Evolutionary conservation across 2,888 invertebrate species (phyloP).

Genomic region (Agonopterix arenella): DNA sequence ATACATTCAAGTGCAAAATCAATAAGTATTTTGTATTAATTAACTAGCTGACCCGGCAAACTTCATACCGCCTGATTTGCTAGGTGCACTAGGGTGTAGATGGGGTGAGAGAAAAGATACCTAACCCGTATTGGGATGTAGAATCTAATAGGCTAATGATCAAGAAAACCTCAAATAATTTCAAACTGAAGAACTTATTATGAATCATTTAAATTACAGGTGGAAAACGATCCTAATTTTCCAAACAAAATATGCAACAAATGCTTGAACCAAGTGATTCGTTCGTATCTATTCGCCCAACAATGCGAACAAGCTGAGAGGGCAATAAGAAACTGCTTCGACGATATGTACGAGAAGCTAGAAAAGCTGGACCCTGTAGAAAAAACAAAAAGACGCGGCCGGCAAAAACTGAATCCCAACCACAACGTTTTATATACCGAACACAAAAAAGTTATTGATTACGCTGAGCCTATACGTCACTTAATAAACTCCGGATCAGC

Average conservation of each 20-base stretch:
- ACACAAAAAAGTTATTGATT: slow-evolving; percentile 48
- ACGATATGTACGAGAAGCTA: slow-evolving; percentile 56
- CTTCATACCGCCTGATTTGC: too few species aligned
- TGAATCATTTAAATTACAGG: slow-evolving; percentile 33
- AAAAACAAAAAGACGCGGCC: slow-evolving; percentile 43
- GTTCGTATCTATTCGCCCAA: slow-evolving; percentile 54
- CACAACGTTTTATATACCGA: slow-evolving; percentile 40
- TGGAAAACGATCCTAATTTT: slow-evolving; percentile 39
- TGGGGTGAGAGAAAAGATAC: too few species aligned
- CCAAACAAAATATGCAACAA: slow-evolving; percentile 55
- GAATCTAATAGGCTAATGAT: too few species aligned
- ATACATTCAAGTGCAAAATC: too few species aligned
- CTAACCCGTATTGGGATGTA: too few species aligned
- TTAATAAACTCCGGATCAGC: slow-evolving; percentile 39
- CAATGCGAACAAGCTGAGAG: slow-evolving; percentile 57
- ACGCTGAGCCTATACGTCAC: slow-evolving; percentile 54
- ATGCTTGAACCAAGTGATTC: slow-evolving; percentile 47
- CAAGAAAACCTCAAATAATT: too few species aligned
- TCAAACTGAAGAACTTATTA: too few species aligned
- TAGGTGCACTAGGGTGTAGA: too few species aligned
- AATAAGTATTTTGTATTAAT: too few species aligned
- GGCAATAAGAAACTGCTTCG: slow-evolving; percentile 54
- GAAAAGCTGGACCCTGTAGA: slow-evolving; percentile 55
- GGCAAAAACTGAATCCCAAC: slow-evolving; percentile 52
- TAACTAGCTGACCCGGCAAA: too few species aligned